Conservation (phyloP, 2,888 invertebrate species). For the Cerceris rybyensis region DNA sequence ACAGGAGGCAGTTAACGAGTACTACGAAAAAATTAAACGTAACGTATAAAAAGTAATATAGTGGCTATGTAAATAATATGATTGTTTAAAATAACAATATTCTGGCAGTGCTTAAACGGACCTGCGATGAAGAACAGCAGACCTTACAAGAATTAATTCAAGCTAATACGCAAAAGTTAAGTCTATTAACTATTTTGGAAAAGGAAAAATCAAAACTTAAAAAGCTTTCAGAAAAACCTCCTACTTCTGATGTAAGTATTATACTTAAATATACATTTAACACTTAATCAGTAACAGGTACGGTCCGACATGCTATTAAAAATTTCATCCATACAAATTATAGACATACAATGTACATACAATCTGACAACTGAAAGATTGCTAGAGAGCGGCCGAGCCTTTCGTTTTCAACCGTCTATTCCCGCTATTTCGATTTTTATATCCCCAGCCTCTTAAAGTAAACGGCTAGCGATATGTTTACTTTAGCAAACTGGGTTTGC, state of each 20-base stretch:
- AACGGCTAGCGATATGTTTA: no score
- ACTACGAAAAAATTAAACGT: constrained; percentile 68
- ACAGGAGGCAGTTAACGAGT: constrained; percentile 80
- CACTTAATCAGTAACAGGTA: background rate
- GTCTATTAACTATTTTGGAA: constrained; percentile 83
- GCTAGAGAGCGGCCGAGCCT: no score
- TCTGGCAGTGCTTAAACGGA: constrained; percentile 71
- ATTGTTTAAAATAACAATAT: background rate
- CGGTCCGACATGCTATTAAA: no score
- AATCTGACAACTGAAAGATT: no score
- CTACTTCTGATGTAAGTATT: constrained; percentile 67
- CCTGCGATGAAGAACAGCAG: constrained; percentile 78
- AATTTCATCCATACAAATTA: no score
- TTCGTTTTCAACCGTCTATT: no score
- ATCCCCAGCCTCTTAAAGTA: no score
- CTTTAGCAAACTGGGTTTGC: no score
- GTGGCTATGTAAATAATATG: no score
- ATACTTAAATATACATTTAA: constrained; percentile 6
- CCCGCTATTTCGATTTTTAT: no score
- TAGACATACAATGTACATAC: no score
- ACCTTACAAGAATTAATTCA: constrained; percentile 82
- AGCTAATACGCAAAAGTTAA: constrained; percentile 84
- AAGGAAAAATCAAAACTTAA: constrained; percentile 83
- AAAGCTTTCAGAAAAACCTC: constrained; percentile 75
- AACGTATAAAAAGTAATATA: no score